Conservation (phyloP, 2,888 invertebrate species). For the Zelleria hepariella region DNA sequence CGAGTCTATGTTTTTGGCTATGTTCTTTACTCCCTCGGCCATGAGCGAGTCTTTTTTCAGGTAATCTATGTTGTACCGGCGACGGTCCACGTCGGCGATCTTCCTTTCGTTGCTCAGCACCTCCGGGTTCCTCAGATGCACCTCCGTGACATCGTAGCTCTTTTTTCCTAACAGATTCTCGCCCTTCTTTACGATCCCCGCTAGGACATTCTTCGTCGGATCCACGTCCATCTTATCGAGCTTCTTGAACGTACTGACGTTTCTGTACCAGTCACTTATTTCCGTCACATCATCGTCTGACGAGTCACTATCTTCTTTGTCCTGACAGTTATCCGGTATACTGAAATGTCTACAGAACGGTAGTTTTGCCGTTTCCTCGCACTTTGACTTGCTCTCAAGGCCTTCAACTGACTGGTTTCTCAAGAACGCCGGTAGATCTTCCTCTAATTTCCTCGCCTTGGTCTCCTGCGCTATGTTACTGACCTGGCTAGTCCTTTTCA, state of each 20-base stretch:
- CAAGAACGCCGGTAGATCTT: constrained; percentile 43
- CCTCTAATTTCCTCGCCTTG: constrained; percentile 15
- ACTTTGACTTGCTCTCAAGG: constrained; percentile 38
- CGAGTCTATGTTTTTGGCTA: constrained; percentile 29
- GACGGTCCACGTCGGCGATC: constrained; percentile 34
- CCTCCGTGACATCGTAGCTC: constrained; percentile 44
- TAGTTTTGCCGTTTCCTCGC: constrained; percentile 20
- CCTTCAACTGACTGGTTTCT: constrained; percentile 63
- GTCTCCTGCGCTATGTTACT: constrained; percentile 13
- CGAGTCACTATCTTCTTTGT: constrained; percentile 19
- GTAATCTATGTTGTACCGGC: constrained; percentile 45
- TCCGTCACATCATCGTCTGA: constrained; percentile 25
- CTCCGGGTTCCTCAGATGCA: constrained; percentile 29
- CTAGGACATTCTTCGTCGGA: constrained; percentile 26
- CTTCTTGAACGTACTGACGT: constrained; percentile 24
- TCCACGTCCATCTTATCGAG: constrained; percentile 30
- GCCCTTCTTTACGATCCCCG: constrained; percentile 18
- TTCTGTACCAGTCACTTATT: constrained; percentile 27
- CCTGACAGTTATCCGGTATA: constrained; percentile 34
- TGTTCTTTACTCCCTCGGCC: constrained; percentile 37
- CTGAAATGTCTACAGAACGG: constrained; percentile 46
- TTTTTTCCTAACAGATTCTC: constrained; percentile 24
- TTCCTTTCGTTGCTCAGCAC: constrained; percentile 27
- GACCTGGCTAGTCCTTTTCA: constrained; percentile 39
- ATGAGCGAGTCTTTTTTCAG: constrained; percentile 29